A percentile compares a stretch with the other conserved stretches of the same genome.
These are phyloP conservation scores for Pseudorasbora parva DNA, from an alignment of 2,113 vertebrate species.

Conservation along the genomic window DNA sequence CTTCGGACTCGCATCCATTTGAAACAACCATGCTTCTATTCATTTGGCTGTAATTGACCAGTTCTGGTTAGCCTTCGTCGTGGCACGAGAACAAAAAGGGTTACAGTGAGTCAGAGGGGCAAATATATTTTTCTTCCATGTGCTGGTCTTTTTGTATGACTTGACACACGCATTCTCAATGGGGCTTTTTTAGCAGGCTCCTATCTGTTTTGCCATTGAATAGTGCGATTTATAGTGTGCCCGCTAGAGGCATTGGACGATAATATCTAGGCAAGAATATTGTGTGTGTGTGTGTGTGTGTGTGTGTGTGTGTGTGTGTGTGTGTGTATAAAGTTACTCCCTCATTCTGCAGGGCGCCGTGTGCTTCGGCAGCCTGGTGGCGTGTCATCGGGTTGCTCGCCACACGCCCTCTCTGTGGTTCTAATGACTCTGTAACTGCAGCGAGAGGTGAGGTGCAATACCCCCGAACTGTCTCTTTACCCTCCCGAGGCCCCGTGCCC, in stretches of 20 bases:
- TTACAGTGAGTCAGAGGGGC: conserved; percentile 36
- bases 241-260: conserved; percentile 49
- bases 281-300: background rate
- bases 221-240: conserved; percentile 39
- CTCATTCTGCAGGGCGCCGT: background rate
- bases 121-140: conserved; percentile 22
- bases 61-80: conserved; percentile 62
- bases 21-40: conserved; percentile 67
- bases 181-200: background rate
- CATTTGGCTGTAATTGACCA: conserved; percentile 75
- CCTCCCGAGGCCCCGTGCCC: conserved; percentile 36
- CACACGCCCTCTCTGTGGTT: conserved; percentile 25
- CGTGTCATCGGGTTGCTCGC: conserved; percentile 10
- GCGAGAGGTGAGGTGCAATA: conserved; percentile 34
- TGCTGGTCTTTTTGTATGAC: conserved; percentile 4
- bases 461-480: conserved; percentile 42
- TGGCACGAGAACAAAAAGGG: conserved; percentile 48
- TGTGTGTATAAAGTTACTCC: background rate
- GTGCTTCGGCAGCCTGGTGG: conserved; percentile 1
- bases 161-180: conserved; percentile 27
- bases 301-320: conserved; percentile 2
- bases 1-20: conserved; percentile 65
- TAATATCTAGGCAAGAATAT: conserved; percentile 28
- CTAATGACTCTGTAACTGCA: conserved; percentile 45
- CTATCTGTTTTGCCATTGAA: conserved; percentile 34